phyloP scores from a whole-genome alignment of 2,797 vertebrate species.

The Dryobates pubescens region DNA sequence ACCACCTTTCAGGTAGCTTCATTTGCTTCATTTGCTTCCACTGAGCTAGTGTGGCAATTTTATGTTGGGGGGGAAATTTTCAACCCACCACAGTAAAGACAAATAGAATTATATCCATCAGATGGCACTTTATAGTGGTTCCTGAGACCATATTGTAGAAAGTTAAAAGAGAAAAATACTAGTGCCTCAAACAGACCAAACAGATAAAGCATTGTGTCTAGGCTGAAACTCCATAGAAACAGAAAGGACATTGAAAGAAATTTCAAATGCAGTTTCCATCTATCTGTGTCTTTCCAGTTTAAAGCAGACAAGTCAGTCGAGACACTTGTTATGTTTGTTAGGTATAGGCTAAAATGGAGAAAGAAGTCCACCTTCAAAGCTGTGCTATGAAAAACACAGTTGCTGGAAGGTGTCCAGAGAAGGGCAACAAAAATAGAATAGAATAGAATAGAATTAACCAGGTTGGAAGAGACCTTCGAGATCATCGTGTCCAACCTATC shows the following conservation, averaged over 20 bases:
- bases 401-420: too few relatives aligned
- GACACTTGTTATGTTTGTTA: background rate
- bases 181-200: background rate
- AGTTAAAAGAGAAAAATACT: background rate
- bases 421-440: too few relatives aligned
- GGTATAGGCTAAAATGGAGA: background rate
- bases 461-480: too few relatives aligned
- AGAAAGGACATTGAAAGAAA: background rate
- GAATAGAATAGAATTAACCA: too few relatives aligned
- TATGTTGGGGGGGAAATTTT: too few relatives aligned
- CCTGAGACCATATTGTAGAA: background rate
- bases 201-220: background rate
- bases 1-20: too few relatives aligned
- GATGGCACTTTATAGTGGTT: background rate
- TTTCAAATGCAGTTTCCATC: background rate
- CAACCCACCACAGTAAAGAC: background rate
- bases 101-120: background rate
- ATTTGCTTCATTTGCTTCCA: too few relatives aligned
- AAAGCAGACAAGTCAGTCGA: background rate
- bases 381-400: background rate
- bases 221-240: background rate
- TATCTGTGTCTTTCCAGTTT: background rate
- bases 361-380: background rate
- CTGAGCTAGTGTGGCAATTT: too few relatives aligned
- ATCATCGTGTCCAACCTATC: too few relatives aligned